Percentiles rank a stretch among this genome's conserved stretches.
These are phyloP conservation scores for Pseudomyrmex concolor DNA, from an alignment of 1,140 invertebrate species.

Conservation along the genomic window DNA sequence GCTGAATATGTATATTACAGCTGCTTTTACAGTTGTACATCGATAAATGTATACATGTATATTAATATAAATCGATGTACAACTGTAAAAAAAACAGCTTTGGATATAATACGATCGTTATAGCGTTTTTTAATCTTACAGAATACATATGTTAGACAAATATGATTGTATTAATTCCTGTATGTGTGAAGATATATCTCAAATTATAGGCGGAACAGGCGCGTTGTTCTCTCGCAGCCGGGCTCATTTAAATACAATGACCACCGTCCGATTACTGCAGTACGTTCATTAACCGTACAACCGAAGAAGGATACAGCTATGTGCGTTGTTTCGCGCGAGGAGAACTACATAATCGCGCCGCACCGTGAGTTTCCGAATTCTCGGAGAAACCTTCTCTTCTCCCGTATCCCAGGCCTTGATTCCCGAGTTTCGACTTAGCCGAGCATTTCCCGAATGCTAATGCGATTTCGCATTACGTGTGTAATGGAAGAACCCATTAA, in stretches of 20 bases:
- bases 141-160: background rate
- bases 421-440: slow-evolving; percentile 45
- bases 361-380: slow-evolving; percentile 49
- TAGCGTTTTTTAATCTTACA: background rate
- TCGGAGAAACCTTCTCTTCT: background rate
- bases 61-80: too few species aligned
- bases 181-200: too few species aligned
- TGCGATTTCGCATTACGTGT: slow-evolving; percentile 64
- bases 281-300: slow-evolving; percentile 47
- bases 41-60: too few species aligned
- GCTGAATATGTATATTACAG: slow-evolving; percentile 1
- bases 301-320: slow-evolving; percentile 40
- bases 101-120: too few species aligned
- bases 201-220: background rate
- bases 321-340: slow-evolving; percentile 2
- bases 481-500: slow-evolving; percentile 70
- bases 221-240: background rate
- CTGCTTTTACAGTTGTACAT: too few species aligned
- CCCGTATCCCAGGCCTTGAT: slow-evolving; percentile 52
- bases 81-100: too few species aligned
- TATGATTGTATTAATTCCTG: background rate
- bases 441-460: slow-evolving; percentile 50
- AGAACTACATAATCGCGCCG: slow-evolving; percentile 47
- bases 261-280: slow-evolving; percentile 33
- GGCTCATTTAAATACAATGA: slow-evolving; percentile 37